These are phyloP conservation scores for Seira musarum DNA, from an alignment of 2,888 invertebrate genomes.

Conservation along the genomic window DNA sequence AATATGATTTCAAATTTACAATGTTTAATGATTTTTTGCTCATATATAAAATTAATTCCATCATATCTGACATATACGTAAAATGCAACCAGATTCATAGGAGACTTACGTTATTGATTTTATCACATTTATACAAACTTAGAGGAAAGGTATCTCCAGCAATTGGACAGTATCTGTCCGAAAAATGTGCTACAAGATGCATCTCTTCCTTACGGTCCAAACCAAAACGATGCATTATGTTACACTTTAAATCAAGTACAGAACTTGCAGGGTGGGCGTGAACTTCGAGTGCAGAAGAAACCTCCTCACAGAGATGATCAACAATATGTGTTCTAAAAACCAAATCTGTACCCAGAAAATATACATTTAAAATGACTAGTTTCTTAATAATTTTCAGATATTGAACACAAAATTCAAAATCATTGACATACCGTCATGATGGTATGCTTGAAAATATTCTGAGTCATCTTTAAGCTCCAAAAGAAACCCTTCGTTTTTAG, in stretches of 20 bases:
- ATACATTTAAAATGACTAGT: neutral
- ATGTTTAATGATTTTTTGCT: neutral
- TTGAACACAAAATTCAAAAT: no score
- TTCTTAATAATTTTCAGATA: no score
- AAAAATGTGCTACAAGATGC: slow-evolving; percentile 25
- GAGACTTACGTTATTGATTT: slow-evolving; percentile 54
- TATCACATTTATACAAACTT: slow-evolving; percentile 46
- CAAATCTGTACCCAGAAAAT: slow-evolving; percentile 26
- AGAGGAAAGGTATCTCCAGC: slow-evolving; percentile 37
- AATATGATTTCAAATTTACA: neutral
- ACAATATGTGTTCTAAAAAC: slow-evolving; percentile 44
- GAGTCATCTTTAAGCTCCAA: slow-evolving; percentile 79
- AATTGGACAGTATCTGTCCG: slow-evolving; percentile 13
- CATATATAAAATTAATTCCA: neutral
- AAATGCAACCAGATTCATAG: neutral
- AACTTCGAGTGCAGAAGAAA: slow-evolving; percentile 15
- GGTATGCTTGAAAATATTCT: slow-evolving; percentile 78
- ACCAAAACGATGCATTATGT: neutral
- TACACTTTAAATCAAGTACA: slow-evolving; percentile 32
- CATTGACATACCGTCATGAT: slow-evolving; percentile 78
- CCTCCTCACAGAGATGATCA: slow-evolving; percentile 22
- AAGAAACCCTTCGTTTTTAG: slow-evolving; percentile 77
- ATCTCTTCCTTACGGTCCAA: neutral
- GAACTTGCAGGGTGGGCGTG: slow-evolving; percentile 20
- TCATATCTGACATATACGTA: neutral